Conservation (phyloP, 35 echinoderm and acorn worm genomes). For the Ophioderma brevispina region DNA sequence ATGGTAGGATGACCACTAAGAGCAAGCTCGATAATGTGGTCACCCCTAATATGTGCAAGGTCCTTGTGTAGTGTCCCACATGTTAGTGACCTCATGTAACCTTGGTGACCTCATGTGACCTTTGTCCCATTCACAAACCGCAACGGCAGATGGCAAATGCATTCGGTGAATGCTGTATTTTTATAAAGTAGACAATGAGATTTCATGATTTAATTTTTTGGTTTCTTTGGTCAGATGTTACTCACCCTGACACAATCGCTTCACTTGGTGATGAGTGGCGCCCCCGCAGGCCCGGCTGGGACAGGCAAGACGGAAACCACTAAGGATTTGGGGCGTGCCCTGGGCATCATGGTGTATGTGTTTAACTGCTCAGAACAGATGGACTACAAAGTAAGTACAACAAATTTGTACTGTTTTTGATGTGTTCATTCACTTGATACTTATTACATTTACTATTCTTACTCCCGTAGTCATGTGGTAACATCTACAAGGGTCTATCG, state of each 20-base stretch:
- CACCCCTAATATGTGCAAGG: no score
- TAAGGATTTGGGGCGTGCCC: slow-evolving; percentile 93
- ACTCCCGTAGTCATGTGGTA: no score
- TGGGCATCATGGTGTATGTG: slow-evolving; percentile 98
- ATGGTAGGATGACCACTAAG: no score
- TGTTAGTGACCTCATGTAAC: no score
- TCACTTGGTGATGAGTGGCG: slow-evolving; percentile 92
- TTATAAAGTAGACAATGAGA: not conserved
- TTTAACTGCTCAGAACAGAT: slow-evolving; percentile 99
- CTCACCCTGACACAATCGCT: slow-evolving; percentile 95
- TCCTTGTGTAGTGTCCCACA: no score
- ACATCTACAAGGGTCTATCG: not conserved
- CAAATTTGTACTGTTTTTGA: not conserved
- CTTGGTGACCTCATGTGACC: no score
- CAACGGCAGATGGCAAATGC: no score
- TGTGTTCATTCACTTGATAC: not conserved
- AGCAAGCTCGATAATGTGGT: no score
- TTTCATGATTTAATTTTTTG: no score
- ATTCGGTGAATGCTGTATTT: no score
- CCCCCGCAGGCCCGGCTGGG: slow-evolving; percentile 92
- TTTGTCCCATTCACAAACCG: no score
- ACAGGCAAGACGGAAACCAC: slow-evolving; percentile 99
- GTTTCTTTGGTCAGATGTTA: slow-evolving; percentile 73
- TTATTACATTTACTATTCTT: not conserved
- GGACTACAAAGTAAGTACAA: slow-evolving; percentile 91